Percentiles rank a stretch among this genome's conserved stretches.
Evolutionary conservation across 2,113 vertebrate species (phyloP).

Genomic region (Polypterus senegalus): DNA sequence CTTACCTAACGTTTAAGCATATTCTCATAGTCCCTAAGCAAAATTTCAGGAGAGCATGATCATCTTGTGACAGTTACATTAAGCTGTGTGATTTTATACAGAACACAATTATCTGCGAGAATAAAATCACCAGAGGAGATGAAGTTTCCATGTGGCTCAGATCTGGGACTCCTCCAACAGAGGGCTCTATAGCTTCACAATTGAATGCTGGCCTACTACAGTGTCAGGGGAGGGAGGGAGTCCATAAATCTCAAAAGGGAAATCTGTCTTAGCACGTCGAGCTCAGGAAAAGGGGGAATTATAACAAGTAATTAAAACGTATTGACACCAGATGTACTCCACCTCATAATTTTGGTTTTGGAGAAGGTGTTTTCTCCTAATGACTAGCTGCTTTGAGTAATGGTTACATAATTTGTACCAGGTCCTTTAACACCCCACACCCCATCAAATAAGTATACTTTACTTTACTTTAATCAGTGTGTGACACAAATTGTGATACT

Average conservation of each 20-base stretch:
- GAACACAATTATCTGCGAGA: too few relatives aligned
- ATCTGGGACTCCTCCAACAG: constrained; percentile 28
- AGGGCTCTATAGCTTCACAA: constrained; percentile 45
- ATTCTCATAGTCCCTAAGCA: too few relatives aligned
- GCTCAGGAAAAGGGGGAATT: constrained; percentile 66
- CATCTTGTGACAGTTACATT: too few relatives aligned
- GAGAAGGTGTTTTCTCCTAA: constrained; percentile 26
- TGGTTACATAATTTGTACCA: constrained; percentile 24
- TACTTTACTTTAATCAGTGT: too few relatives aligned
- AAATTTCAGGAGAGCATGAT: too few relatives aligned
- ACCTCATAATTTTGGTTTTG: constrained; percentile 36
- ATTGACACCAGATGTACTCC: constrained; percentile 73
- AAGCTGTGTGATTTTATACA: too few relatives aligned
- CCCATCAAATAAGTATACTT: too few relatives aligned
- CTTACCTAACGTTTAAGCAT: too few relatives aligned
- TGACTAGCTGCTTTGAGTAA: background rate
- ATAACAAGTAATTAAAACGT: constrained; percentile 76
- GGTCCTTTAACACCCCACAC: too few relatives aligned
- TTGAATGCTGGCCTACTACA: background rate
- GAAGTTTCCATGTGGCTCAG: too few relatives aligned
- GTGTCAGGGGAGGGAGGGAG: constrained; percentile 1
- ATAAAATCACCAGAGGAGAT: too few relatives aligned
- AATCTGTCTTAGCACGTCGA: constrained; percentile 52
- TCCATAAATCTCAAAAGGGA: constrained; percentile 37
- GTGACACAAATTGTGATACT: too few relatives aligned